Conservation (phyloP, 1,140 invertebrate species). For the Papilio glaucus region DNA sequence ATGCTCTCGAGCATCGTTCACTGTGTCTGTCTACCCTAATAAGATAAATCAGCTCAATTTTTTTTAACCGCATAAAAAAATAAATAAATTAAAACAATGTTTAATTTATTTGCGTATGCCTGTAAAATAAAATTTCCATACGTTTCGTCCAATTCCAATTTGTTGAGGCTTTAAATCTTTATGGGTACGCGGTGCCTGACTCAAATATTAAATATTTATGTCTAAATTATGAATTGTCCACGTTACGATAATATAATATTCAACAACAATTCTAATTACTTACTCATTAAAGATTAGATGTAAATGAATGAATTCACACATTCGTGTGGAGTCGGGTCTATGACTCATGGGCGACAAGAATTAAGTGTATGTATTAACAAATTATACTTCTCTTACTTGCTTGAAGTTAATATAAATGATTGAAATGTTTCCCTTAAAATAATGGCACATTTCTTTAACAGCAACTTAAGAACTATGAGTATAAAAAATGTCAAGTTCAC, state of each 20-base stretch:
- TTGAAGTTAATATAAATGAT: too few species aligned
- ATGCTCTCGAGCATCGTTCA: too few species aligned
- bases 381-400: too few species aligned
- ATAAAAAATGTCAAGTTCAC: conserved; percentile 11
- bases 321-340: too few species aligned
- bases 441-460: too few species aligned
- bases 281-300: too few species aligned
- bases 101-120: conserved; percentile 20
- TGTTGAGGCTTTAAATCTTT: conserved; percentile 17
- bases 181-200: background rate
- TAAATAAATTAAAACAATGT: conserved; percentile 3
- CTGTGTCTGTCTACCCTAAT: background rate
- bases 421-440: too few species aligned
- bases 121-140: conserved; percentile 15
- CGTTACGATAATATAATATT: background rate
- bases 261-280: too few species aligned
- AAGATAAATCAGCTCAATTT: background rate
- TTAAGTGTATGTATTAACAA: too few species aligned
- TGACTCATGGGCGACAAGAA: too few species aligned
- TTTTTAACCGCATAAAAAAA: background rate
- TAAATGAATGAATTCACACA: too few species aligned
- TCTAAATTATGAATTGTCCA: conserved; percentile 1
- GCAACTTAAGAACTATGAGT: too few species aligned
- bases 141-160: conserved; percentile 18
- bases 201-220: conserved; percentile 16